Base-by-base conservation (phyloP, 2,113 vertebrate genomes). In the Lampris incognitus region DNA sequence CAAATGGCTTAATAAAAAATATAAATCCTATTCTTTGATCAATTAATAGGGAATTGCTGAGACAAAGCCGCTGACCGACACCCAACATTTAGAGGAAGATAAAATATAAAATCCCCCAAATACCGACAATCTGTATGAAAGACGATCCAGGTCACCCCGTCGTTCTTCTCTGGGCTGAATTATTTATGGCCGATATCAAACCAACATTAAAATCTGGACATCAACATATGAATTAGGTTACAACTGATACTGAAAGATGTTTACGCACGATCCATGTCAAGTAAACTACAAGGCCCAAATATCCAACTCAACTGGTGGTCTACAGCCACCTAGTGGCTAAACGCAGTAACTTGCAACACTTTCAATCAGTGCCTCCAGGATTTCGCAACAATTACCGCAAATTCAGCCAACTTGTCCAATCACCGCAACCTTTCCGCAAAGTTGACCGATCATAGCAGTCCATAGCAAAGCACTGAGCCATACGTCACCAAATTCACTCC, bases 301-400 rank as follows among this genome's bases (percentile, higher is more conserved):
- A 39, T 55, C 6, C 9, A 56, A 66, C 6, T 73, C 59, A 57
- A 1, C 50, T 61, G 84, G 80, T 57, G 73, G 77, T 71, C 62
- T 86, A 84, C 69, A 83, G 89, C 92, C 92, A 91, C 91, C 91
- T 88, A 87, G 91, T 94, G 92, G 90, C 84, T 66, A 90, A 85
- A 85, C 74, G 52, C 57, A 60, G 54, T 69, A 73, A 79, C 70
- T 59, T 24, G 24, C 24, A 24, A 24, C 24, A 24, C 24, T 24
- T 24, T 24, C 24, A 24, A 24, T 46, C 72, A 75, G 74, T 54
- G 63, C 67, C 50, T 59, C 24, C 24, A 24, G 5, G 65, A 73
- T 40, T 24, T 76, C 41, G 24, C 24, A 24, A 24, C 24, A 24
- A 24, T 24, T 24, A 24, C 24, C 24, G 24, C 24, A 24, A 24